A percentile compares a stretch with the other conserved stretches of the same genome.
These are phyloP conservation scores for Hoplostethus mediterraneus DNA, from an alignment of 2,797 vertebrate species.

Conservation along the genomic window DNA sequence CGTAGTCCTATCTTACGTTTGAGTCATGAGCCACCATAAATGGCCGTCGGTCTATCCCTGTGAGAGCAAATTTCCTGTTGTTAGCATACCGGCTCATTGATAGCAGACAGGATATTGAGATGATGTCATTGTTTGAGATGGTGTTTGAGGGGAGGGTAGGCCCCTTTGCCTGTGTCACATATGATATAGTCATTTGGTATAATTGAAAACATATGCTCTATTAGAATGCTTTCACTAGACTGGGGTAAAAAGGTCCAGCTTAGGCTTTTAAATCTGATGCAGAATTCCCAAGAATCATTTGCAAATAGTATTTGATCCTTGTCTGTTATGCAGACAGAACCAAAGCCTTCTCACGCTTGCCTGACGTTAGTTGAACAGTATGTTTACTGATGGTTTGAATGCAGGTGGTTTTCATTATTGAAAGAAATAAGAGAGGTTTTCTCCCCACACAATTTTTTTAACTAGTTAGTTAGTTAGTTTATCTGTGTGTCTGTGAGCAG, in stretches of 20 bases:
- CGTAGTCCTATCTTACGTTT: conserved; percentile 57
- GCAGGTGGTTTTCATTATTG: conserved; percentile 10
- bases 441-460: neutral
- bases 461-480: too few species aligned
- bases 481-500: too few species aligned
- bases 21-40: conserved; percentile 67
- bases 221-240: neutral
- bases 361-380: too few species aligned
- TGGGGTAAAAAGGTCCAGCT: too few species aligned
- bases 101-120: conserved; percentile 77
- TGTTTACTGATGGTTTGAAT: neutral
- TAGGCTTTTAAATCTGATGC: too few species aligned
- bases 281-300: too few species aligned
- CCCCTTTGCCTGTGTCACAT: conserved; percentile 12
- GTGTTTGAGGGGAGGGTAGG: conserved; percentile 18
- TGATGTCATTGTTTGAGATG: conserved; percentile 62
- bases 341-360: too few species aligned
- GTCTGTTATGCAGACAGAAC: too few species aligned
- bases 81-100: conserved; percentile 73
- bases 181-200: conserved; percentile 43
- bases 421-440: conserved; percentile 9
- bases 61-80: conserved; percentile 78
- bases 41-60: conserved; percentile 63
- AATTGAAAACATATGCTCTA: conserved; percentile 28
- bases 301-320: too few species aligned